A percentile compares a stretch with the other conserved stretches of the same genome.
phyloP scores from a whole-genome alignment of 2,888 invertebrate species.

The Tortricodes alternella region DNA sequence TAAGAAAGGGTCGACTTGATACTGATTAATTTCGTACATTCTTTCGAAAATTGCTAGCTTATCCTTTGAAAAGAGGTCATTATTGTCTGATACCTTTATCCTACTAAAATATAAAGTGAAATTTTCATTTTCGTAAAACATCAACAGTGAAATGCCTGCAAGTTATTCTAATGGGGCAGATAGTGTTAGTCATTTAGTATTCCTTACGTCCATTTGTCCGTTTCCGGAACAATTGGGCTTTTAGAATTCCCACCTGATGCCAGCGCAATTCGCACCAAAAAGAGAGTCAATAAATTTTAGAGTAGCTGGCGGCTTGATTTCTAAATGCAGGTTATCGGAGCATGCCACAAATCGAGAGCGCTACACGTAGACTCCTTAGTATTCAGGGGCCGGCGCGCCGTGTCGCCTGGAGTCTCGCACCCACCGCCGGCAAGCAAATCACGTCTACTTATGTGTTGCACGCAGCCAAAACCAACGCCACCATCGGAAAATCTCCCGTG shows the following conservation, averaged over 20 bases:
- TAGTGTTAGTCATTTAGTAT: constrained; percentile 47
- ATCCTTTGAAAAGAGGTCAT: constrained; percentile 42
- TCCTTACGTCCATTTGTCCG: constrained; percentile 53
- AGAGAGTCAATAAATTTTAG: constrained; percentile 76
- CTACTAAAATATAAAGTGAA: not conserved
- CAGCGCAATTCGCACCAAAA: constrained; percentile 61
- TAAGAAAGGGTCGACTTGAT: constrained; percentile 62
- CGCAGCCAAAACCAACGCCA: constrained; percentile 70
- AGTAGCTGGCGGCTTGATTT: constrained; percentile 75
- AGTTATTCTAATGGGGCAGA: constrained; percentile 39
- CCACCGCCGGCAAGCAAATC: constrained; percentile 68
- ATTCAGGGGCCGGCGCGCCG: constrained; percentile 65
- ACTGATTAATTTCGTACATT: constrained; percentile 54
- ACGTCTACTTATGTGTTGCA: constrained; percentile 81
- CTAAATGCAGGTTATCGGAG: constrained; percentile 82
- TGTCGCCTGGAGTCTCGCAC: constrained; percentile 69
- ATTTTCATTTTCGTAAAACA: constrained; percentile 11
- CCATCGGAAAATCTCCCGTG: constrained; percentile 76
- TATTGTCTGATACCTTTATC: constrained; percentile 31
- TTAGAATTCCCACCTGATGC: constrained; percentile 57
- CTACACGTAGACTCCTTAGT: constrained; percentile 75
- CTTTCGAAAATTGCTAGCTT: constrained; percentile 50
- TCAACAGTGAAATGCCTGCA: not conserved
- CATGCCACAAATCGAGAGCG: constrained; percentile 77
- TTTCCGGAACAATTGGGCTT: constrained; percentile 49